Percentiles rank a stretch among this genome's conserved stretches.
phyloP scores from a whole-genome alignment of 2,113 vertebrate genomes.

The Megaceryle maxima region DNA sequence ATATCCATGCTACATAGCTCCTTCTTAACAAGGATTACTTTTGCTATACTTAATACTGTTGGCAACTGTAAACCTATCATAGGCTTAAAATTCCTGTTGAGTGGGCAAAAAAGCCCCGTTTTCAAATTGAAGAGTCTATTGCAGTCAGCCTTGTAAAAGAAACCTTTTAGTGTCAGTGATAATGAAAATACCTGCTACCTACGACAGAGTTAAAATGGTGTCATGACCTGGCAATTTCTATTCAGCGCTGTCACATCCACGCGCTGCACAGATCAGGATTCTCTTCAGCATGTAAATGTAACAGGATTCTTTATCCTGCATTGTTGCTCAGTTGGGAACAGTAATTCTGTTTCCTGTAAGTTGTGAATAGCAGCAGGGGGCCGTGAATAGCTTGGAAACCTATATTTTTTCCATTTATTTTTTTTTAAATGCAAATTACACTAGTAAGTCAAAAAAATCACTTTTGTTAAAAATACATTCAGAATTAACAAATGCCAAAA shows the following conservation, averaged over 20 bases:
- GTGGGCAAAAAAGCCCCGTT: neutral
- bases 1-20: neutral
- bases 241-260: constrained; percentile 40
- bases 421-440: constrained; percentile 86
- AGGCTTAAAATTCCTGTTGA: constrained; percentile 52
- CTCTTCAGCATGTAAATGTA: constrained; percentile 53
- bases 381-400: constrained; percentile 74
- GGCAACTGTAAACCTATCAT: constrained; percentile 12
- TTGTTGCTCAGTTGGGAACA: constrained; percentile 37
- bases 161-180: constrained; percentile 51
- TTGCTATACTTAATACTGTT: neutral
- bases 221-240: constrained; percentile 61
- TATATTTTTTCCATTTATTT: constrained; percentile 79
- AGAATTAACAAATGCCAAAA: constrained; percentile 82
- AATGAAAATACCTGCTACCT: constrained; percentile 58
- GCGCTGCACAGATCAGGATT: neutral
- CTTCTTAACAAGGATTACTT: constrained; percentile 30
- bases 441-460: constrained; percentile 84
- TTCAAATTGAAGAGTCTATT: constrained; percentile 42
- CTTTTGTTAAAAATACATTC: constrained; percentile 87
- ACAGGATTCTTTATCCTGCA: constrained; percentile 30
- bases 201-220: constrained; percentile 64
- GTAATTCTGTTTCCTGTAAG: neutral
- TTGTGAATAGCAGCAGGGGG: constrained; percentile 42
- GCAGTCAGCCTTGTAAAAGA: constrained; percentile 44